Conservation (phyloP, 2,888 invertebrate species). For the Entomobrya proxima region DNA sequence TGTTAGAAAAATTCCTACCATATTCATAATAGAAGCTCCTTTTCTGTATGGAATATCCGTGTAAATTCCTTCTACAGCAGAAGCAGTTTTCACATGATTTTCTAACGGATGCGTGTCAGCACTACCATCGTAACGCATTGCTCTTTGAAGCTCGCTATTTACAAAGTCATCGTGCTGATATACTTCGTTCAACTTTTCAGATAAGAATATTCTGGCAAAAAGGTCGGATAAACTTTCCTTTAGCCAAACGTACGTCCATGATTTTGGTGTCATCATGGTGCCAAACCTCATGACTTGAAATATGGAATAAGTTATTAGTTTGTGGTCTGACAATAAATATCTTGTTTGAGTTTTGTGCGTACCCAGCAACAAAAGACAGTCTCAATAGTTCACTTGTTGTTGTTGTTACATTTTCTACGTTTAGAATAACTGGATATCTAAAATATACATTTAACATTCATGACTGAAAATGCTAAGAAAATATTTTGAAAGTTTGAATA, state of each 20-base stretch:
- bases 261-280: conserved; percentile 56
- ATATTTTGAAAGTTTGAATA: no score
- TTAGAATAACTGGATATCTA: conserved; percentile 68
- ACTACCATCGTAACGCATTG: conserved; percentile 64
- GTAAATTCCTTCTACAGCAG: conserved; percentile 67
- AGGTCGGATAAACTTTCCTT: conserved; percentile 73
- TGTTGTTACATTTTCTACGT: conserved; percentile 67
- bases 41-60: conserved; percentile 70
- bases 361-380: conserved; percentile 37
- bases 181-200: conserved; percentile 51
- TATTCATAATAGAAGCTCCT: conserved; percentile 66
- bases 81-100: conserved; percentile 60
- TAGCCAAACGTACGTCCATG: conserved; percentile 70
- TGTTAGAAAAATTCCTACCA: conserved; percentile 64
- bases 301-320: not conserved
- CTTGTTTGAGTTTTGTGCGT: not conserved
- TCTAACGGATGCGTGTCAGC: conserved; percentile 68
- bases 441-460: no score
- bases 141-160: conserved; percentile 57
- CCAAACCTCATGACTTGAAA: no score
- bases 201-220: conserved; percentile 64
- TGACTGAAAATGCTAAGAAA: no score
- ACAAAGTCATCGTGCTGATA: conserved; percentile 59
- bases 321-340: not conserved
- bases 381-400: conserved; percentile 53